phyloP scores from a whole-genome alignment of 2,888 invertebrate genomes.

The Teleiodes luculella region DNA sequence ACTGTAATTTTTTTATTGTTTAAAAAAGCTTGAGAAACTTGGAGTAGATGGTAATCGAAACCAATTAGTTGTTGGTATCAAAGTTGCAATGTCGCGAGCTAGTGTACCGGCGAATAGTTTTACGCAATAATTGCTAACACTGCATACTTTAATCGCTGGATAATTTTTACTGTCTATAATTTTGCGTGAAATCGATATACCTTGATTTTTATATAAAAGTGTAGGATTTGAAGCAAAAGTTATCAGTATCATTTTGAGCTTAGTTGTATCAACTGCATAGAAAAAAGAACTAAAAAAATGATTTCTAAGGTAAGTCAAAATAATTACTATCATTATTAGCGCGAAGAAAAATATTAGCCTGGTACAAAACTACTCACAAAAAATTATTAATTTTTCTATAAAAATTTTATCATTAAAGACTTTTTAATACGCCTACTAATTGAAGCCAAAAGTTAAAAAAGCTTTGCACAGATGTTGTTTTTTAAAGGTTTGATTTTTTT shows the following conservation, averaged over 20 bases:
- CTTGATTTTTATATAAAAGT: constrained; percentile 8
- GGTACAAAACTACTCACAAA: too few relatives aligned
- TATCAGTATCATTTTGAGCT: constrained; percentile 4
- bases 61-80: not conserved
- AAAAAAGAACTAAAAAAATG: not conserved
- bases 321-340: too few relatives aligned
- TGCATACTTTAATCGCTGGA: constrained; percentile 10
- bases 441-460: too few relatives aligned
- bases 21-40: too few relatives aligned
- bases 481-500: too few relatives aligned
- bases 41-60: not conserved
- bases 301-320: constrained; percentile 8
- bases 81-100: constrained; percentile 2
- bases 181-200: constrained; percentile 11
- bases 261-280: not conserved
- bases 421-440: too few relatives aligned
- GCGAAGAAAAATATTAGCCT: not conserved
- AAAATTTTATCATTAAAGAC: too few relatives aligned
- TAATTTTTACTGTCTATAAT: constrained; percentile 10
- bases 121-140: constrained; percentile 13
- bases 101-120: not conserved
- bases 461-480: too few relatives aligned
- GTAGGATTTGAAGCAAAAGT: not conserved
- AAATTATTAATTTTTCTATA: not conserved
- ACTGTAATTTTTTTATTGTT: too few relatives aligned